Percentiles rank a stretch among this genome's conserved stretches.
phyloP scores from a whole-genome alignment of 2,797 vertebrate species.

The Petrocephalus sullivani region DNA sequence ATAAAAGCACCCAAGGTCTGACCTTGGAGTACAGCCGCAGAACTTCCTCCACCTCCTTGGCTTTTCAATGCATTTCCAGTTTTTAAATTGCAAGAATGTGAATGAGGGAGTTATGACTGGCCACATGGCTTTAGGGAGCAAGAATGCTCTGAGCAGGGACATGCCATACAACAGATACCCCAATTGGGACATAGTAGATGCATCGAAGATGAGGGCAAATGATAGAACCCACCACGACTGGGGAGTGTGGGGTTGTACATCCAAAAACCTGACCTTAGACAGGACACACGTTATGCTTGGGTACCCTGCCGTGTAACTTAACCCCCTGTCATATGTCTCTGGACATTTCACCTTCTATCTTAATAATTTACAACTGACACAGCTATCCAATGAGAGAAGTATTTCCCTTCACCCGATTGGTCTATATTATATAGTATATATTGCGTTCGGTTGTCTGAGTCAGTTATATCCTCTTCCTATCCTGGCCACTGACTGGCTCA shows the following conservation, averaged over 20 bases:
- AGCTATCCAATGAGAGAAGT: neutral
- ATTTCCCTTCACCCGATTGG: neutral
- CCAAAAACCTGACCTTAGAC: neutral
- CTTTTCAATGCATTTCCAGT: neutral
- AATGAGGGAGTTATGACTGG: neutral
- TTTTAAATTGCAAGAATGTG: no score
- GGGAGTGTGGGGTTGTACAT: neutral
- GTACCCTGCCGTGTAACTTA: neutral
- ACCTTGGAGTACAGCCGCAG: neutral
- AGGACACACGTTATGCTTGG: neutral
- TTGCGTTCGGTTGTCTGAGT: neutral
- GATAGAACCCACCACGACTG: neutral
- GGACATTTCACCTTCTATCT: neutral
- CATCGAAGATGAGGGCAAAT: neutral
- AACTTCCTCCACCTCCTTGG: neutral
- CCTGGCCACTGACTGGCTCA: no score
- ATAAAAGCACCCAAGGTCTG: neutral
- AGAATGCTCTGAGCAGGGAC: neutral
- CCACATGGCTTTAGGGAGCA: neutral
- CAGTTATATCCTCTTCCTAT: no score
- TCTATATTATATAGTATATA: neutral
- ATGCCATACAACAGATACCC: neutral
- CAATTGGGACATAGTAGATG: neutral
- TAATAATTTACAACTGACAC: neutral
- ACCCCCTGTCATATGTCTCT: neutral